Evolutionary conservation across 1,140 invertebrate genomes (phyloP), one percentile per base, ranked within the genome.

Genomic region (Megalopta genalis): DNA sequence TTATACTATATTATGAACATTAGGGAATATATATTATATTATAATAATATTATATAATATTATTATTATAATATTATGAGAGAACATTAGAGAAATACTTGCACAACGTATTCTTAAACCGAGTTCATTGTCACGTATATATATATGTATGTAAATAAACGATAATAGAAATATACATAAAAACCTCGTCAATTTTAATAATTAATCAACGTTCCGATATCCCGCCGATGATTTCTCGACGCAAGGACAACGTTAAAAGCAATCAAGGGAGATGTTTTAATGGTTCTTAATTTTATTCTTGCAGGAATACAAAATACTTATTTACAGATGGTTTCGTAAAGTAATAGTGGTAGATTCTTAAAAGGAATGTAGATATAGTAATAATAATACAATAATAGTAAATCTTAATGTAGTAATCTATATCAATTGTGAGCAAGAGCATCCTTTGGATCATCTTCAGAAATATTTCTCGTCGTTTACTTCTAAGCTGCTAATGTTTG

Each of bases 61-160:
- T n/a, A n/a, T n/a, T n/a, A n/a, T 97, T 46, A 94, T 97, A 62
- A 80, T 91, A 93, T 86, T 96, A 96, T 69, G 83, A 88, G n/a
- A n/a, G n/a, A n/a, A 32, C 25, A 16, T 12, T 80, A 32, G 57
- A 32, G 42, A 57, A 52, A 23, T 57, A 9, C 0, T 62, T 25
- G 12, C 9, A 23, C n/a, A 65, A 18, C 37, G 0, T 32, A 62
- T 32, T 37, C 21, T 39, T 39, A 39, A 70, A 52, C 5, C 21
- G 1, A 1, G 5, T 3, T 52, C 9, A 49, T 69, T 62, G 62
- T 64, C 3, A n/a, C 49, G 5, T 14, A 21, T 3, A 6, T 81
- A 57, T 64, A 2, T 25, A 46, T 46, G n/a, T 49, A 69, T 65
- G 27, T 49, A 49, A 78, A 54, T 64, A 63, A 70, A 46, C 8